Evolutionary conservation across 2,888 invertebrate genomes (phyloP), one percentile per base, ranked within the genome.

Genomic region (Tromatobia lineatoria): DNA sequence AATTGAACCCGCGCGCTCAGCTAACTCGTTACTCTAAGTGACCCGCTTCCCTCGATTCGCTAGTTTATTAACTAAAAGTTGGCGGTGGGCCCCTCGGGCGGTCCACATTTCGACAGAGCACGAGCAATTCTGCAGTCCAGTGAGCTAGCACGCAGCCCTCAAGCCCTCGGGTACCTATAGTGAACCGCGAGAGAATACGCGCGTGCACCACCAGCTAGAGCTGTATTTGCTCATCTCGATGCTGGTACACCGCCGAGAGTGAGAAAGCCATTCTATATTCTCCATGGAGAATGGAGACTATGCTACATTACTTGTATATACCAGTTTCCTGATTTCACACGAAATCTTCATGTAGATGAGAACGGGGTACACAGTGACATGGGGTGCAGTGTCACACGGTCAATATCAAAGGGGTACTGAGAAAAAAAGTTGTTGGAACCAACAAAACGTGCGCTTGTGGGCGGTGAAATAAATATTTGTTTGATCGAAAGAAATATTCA

Each of bases 41-140:
- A 88, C 86, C 87, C 84, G 88, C 83, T 87, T 86, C 78, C 85
- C 84, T 86, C 85, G 85, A 85, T 88, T 87, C 87, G 82, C 87
- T 74, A 87, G 86, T 85, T 87, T 88, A 87, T 88, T 89, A 90
- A 89, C 89, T 90, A 88, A 90, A 90, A 89, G 87, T 88, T 87
- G 85, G 71, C 74, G 85, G 81, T 82, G 69, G 83, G 74, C 57
- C 70, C 64, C 79, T 75, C 75, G 57, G 78, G 34, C 80, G 66
- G 79, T 54, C 66, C 38, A 73, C 74, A 80, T 80, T 84, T 80
- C 64, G 69, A 78, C 78, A 77, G 54, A 71, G 50, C 74, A 54
- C 70, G 64, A 74, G 57, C 84, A 78, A 78, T 84, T 74, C 78
- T 57, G 59, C 73, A 77, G 73, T 71, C 59, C 45, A 25, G 29